A percentile compares a stretch with the other conserved stretches of the same genome.
Evolutionary conservation across 2,888 invertebrate genomes (phyloP).

Genomic region (Spodoptera picta): DNA sequence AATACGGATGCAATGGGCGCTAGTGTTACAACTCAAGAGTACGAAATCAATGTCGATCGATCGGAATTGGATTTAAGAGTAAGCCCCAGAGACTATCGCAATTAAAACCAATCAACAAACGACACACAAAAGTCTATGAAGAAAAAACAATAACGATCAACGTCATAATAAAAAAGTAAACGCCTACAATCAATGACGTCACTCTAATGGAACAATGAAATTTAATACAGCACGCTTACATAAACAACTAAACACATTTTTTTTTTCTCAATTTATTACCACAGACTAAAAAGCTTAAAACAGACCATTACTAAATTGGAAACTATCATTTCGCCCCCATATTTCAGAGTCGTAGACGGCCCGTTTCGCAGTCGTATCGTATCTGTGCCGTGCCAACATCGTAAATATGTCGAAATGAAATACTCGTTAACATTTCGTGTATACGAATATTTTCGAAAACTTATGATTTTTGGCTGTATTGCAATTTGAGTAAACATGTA

Average conservation of each 20-base stretch:
- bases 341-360: constrained; percentile 56
- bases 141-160: neutral
- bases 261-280: constrained; percentile 24
- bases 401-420: constrained; percentile 66
- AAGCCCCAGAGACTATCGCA: too few species aligned
- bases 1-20: too few species aligned
- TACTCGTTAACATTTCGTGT: constrained; percentile 48
- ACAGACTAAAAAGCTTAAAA: constrained; percentile 20
- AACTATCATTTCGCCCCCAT: constrained; percentile 55
- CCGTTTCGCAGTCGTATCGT: constrained; percentile 56
- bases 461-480: constrained; percentile 42
- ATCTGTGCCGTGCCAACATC: constrained; percentile 66
- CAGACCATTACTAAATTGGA: constrained; percentile 65
- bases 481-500: constrained; percentile 56
- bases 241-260: constrained; percentile 10
- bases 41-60: too few species aligned
- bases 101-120: too few species aligned
- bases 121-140: too few species aligned
- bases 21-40: too few species aligned
- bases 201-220: constrained; percentile 4
- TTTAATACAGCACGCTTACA: constrained; percentile 3
- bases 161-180: neutral
- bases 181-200: constrained; percentile 14
- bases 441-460: constrained; percentile 58
- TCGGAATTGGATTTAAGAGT: too few species aligned